These are phyloP conservation scores for Stercorarius parasiticus DNA, from an alignment of 2,113 vertebrate species.

Conservation along the genomic window DNA sequence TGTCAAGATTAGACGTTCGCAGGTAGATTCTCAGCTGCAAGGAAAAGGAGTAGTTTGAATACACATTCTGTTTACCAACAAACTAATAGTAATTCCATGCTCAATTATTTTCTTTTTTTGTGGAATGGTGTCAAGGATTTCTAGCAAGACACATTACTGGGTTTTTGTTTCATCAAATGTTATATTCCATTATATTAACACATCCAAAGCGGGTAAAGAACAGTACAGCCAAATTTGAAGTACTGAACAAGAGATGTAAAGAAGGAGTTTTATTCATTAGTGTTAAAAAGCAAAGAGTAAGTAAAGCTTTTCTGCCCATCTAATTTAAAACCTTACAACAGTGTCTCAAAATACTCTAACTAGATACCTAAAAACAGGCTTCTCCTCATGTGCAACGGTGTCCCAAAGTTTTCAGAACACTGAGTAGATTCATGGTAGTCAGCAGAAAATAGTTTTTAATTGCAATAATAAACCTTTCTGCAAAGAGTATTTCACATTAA, in stretches of 20 bases:
- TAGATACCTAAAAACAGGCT: background rate
- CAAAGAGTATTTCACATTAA: background rate
- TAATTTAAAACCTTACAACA: background rate
- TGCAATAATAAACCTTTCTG: background rate
- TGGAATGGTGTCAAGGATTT: background rate
- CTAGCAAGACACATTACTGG: background rate
- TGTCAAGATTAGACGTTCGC: constrained; percentile 95
- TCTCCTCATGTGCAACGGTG: background rate
- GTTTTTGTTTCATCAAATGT: background rate
- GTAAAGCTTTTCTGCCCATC: background rate
- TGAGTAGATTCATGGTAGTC: background rate
- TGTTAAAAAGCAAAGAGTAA: background rate
- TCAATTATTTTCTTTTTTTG: background rate
- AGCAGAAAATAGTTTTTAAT: background rate
- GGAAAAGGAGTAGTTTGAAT: background rate
- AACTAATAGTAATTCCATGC: background rate
- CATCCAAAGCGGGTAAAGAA: background rate
- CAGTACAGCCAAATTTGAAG: background rate
- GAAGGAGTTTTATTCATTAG: background rate
- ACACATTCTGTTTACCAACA: background rate
- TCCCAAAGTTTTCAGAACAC: background rate
- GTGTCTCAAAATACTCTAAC: background rate
- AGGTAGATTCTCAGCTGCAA: constrained; percentile 90
- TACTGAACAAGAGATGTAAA: background rate
- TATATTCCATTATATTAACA: background rate